Evolutionary conservation across 2,888 invertebrate genomes (phyloP), one percentile per base, ranked within the genome.

Genomic region (Lathronympha strigana): DNA sequence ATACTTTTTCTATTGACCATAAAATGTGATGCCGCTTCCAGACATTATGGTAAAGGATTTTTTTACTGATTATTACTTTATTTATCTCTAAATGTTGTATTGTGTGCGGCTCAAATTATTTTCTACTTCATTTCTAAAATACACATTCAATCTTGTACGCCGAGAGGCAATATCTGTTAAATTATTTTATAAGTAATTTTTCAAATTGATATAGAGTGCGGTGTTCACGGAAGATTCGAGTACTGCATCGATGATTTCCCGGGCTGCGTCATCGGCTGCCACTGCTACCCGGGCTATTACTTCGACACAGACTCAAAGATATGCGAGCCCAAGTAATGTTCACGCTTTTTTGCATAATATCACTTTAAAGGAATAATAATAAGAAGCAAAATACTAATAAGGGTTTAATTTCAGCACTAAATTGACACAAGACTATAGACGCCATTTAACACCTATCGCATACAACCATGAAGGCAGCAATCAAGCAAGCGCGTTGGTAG

Each of bases 231-330:
- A 6, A 82, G 80, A 69, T 91, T 91, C 67, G 90, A 91, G 74
- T 91, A 91, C 68, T 91, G 91, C 71, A 81, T 90, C 55, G 88
- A 90, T 55, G 86, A 79, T 36, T 76, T 83, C 54, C 84, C 87
- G 1, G 90, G 86, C n/a, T 91, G 91, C 72, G 81, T 91, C n/a
- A 70, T 90, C 23, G 91, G 91, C 25, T 91, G 91, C 68, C 88
- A 91, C 69, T 91, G 91, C 66, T 87, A 90, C 58, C 91, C 91
- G 0, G 91, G 91, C 61, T 90, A 84, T 70, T 91, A 88, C 70
- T 91, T 91, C 64, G 91, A 91, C 54, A 89, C 90, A 0, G 87
- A 87, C 40, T 78, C 84, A 1, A 91, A 91, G 81, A 86, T 90
- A 77, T 91, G 91, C 70, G 91, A 91, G 77, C 83, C 84, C 4